These are phyloP conservation scores for Dryococelus australis DNA, from an alignment of 2,888 invertebrate genomes.

Conservation along the genomic window DNA sequence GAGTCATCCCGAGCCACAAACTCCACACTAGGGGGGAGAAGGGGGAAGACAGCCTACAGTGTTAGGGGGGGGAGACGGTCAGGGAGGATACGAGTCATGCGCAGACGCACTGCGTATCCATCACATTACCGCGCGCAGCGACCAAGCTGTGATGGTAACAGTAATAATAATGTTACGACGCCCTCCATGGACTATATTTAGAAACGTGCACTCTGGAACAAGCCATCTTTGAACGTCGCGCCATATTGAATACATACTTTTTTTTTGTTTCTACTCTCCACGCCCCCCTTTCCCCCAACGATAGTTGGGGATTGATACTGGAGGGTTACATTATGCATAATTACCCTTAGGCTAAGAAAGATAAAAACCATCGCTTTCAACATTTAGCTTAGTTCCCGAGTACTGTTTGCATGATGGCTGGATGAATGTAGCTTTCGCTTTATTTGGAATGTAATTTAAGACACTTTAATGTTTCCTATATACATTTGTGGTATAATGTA, in stretches of 20 bases:
- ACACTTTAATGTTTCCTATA: too few relatives aligned
- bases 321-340: not conserved
- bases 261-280: not conserved
- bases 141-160: not conserved
- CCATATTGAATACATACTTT: not conserved
- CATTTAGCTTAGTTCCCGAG: too few relatives aligned
- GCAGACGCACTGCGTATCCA: conserved; percentile 8
- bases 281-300: not conserved
- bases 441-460: too few relatives aligned
- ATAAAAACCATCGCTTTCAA: too few relatives aligned
- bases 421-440: too few relatives aligned
- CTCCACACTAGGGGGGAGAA: not conserved
- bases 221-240: not conserved
- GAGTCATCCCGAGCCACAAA: not conserved
- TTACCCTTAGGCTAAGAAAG: too few relatives aligned
- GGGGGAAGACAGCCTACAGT: not conserved
- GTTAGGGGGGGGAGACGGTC: not conserved
- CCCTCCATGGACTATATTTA: not conserved
- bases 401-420: too few relatives aligned
- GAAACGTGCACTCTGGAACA: not conserved
- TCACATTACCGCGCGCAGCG: not conserved
- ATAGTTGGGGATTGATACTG: not conserved
- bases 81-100: not conserved
- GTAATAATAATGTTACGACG: conserved; percentile 1
- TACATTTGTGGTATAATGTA: too few relatives aligned